A percentile compares a stretch with the other conserved stretches of the same genome.
These are phyloP conservation scores for Entelurus aequoreus DNA, from an alignment of 2,113 vertebrate genomes.

Conservation along the genomic window DNA sequence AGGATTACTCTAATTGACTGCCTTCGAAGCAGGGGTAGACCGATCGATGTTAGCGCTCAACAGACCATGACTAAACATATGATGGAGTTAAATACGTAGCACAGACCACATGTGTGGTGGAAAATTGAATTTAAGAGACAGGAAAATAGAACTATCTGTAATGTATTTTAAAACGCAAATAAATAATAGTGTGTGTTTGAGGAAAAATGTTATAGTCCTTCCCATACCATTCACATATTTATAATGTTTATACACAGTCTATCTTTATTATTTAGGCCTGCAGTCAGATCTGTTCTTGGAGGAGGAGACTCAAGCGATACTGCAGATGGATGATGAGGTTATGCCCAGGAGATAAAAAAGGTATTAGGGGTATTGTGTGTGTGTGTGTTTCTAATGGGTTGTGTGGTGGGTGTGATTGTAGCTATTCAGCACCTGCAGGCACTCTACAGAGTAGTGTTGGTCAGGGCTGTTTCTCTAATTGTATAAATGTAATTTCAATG, in stretches of 20 bases:
- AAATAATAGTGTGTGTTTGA: slow-evolving; percentile 10
- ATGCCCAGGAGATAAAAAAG: slow-evolving; percentile 20
- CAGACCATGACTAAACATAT: slow-evolving; percentile 34
- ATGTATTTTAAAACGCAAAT: slow-evolving; percentile 40
- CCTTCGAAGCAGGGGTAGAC: slow-evolving; percentile 14
- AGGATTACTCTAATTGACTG: slow-evolving; percentile 30
- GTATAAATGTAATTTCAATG: slow-evolving; percentile 8
- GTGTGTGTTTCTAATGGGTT: slow-evolving; percentile 23
- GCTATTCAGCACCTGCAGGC: slow-evolving; percentile 27
- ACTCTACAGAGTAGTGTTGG: no score
- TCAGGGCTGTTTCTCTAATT: slow-evolving; percentile 24
- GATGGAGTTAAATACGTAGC: slow-evolving; percentile 41
- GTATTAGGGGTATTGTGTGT: slow-evolving; percentile 3
- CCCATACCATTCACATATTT: neutral
- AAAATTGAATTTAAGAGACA: slow-evolving; percentile 48
- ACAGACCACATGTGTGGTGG: slow-evolving; percentile 19
- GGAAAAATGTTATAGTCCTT: slow-evolving; percentile 4
- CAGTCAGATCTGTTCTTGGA: slow-evolving; percentile 50
- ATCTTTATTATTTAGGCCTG: slow-evolving; percentile 48
- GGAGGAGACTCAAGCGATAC: slow-evolving; percentile 19
- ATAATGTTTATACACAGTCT: slow-evolving; percentile 28
- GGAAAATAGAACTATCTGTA: slow-evolving; percentile 37
- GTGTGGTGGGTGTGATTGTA: slow-evolving; percentile 43
- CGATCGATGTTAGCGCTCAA: slow-evolving; percentile 33
- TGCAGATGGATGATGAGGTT: slow-evolving; percentile 22